These are phyloP conservation scores for Aspidoscelis tigris DNA, from an alignment of 2,113 vertebrate species.

Conservation along the genomic window DNA sequence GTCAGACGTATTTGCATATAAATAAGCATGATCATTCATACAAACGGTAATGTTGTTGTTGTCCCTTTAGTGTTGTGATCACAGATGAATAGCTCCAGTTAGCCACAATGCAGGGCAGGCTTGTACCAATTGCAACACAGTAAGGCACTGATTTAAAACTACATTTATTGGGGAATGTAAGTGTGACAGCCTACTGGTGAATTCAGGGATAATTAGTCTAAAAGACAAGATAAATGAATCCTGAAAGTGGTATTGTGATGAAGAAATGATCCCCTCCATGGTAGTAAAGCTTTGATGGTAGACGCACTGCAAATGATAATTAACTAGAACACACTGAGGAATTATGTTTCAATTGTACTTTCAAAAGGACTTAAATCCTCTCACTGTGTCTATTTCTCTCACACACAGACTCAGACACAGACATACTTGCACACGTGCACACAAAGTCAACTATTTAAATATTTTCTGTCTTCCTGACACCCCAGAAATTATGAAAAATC, in stretches of 20 bases:
- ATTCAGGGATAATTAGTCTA: constrained; percentile 88
- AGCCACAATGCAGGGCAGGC: constrained; percentile 77
- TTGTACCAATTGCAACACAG: constrained; percentile 73
- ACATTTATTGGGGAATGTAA: constrained; percentile 89
- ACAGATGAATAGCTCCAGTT: constrained; percentile 85
- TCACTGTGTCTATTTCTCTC: background rate
- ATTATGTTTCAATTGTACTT: constrained; percentile 81
- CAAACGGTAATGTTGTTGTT: constrained; percentile 74
- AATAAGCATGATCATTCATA: constrained; percentile 86
- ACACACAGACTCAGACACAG: constrained; percentile 74
- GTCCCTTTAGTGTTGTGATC: constrained; percentile 80
- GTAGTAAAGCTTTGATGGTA: constrained; percentile 83
- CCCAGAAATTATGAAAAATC: constrained; percentile 91
- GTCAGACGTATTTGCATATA: constrained; percentile 86
- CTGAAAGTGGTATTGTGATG: constrained; percentile 88
- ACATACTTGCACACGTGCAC: constrained; percentile 24
- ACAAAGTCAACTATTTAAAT: constrained; percentile 81
- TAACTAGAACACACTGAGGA: constrained; percentile 82
- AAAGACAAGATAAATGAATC: constrained; percentile 98
- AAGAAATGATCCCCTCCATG: constrained; percentile 79
- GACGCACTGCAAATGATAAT: constrained; percentile 95
- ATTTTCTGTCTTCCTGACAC: constrained; percentile 50
- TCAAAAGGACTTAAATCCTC: constrained; percentile 82
- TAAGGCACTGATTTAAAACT: constrained; percentile 84
- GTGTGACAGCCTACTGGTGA: constrained; percentile 86